Evolutionary conservation across 2,113 vertebrate species (phyloP), one percentile per base, ranked within the genome.

Genomic region (Lipophrys pholis): DNA sequence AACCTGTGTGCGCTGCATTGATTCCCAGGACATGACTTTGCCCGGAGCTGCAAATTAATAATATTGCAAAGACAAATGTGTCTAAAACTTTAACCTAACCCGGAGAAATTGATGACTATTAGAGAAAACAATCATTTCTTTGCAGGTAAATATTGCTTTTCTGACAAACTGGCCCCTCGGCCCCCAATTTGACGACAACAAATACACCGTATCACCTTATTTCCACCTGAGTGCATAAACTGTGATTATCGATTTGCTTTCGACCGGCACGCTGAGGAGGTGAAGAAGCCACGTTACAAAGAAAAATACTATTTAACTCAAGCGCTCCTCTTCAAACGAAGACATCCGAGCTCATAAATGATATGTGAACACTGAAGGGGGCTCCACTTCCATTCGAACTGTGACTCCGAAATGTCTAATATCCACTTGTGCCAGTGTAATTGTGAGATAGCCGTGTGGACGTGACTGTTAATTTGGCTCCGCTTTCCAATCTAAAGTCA

Each of bases 31-130:
- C 74, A 77, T 85, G 78, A 84, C 72, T 78, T 87, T 39, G 56
- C 86, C 84, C 68, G 46, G 16, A 74, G 90, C 85, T 79, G 65
- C 72, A 83, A 87, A 90, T 89, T 51, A 82, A 92, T 91, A 85
- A 85, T 87, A 80, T 48, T n/a, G 46, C 77, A 78, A 86, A 89
- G 82, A 86, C 78, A 87, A 89, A 86, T 79, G 80, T 84, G 76
- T 87, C 63, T 72, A 69, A 86, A 88, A 90, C 62, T 80, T 80
- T 67, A 78, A 88, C 83, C 83, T 69, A 80, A 73, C 50, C 57
- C 54, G 17, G 59, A 64, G 49, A 82, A 88, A 30, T 87, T 69
- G 75, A 91, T 77, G 58, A 83, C 72, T 61, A 46, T 80, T 69
- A 76, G 48, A 54, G 65, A 68, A 83, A 84, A 78, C 64, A 82